Conservation (phyloP, 2,113 vertebrate species). For the Perccottus glenii region DNA sequence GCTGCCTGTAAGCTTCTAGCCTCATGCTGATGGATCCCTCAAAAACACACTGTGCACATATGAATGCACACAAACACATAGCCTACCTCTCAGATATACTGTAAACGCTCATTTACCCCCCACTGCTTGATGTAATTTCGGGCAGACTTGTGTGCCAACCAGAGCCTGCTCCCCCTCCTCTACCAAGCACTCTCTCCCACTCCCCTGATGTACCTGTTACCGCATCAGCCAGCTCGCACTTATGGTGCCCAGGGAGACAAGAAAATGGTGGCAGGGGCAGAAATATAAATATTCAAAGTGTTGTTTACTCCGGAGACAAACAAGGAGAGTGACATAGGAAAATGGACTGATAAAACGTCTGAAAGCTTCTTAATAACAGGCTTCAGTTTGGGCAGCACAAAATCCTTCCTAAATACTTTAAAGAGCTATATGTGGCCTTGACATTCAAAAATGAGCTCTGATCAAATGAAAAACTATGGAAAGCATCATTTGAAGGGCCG, state of each 20-base stretch:
- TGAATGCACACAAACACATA: conserved; percentile 12
- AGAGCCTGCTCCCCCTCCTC: conserved; percentile 11
- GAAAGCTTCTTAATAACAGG: conserved; percentile 38
- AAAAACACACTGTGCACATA: conserved; percentile 51
- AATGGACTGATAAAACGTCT: conserved; percentile 17
- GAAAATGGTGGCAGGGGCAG: conserved; percentile 7
- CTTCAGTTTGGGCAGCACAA: conserved; percentile 26
- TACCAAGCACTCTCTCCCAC: conserved; percentile 4
- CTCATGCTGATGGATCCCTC: conserved; percentile 63
- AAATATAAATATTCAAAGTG: conserved; percentile 42
- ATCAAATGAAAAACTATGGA: no score
- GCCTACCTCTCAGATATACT: conserved; percentile 50
- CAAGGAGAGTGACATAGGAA: conserved; percentile 18
- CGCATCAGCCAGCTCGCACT: conserved; percentile 48
- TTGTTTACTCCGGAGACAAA: conserved; percentile 48
- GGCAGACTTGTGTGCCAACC: conserved; percentile 56
- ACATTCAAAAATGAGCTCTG: no score
- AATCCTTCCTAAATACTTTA: conserved; percentile 2
- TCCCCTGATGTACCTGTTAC: conserved; percentile 61
- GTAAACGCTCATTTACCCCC: conserved; percentile 71
- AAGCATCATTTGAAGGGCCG: no score
- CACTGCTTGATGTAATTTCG: conserved; percentile 69
- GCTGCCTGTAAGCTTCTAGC: conserved; percentile 71
- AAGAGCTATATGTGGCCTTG: no score
- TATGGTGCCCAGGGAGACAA: conserved; percentile 25